These are phyloP conservation scores for Eristalinus aeneus DNA, from an alignment of 2,888 invertebrate genomes.

Conservation along the genomic window DNA sequence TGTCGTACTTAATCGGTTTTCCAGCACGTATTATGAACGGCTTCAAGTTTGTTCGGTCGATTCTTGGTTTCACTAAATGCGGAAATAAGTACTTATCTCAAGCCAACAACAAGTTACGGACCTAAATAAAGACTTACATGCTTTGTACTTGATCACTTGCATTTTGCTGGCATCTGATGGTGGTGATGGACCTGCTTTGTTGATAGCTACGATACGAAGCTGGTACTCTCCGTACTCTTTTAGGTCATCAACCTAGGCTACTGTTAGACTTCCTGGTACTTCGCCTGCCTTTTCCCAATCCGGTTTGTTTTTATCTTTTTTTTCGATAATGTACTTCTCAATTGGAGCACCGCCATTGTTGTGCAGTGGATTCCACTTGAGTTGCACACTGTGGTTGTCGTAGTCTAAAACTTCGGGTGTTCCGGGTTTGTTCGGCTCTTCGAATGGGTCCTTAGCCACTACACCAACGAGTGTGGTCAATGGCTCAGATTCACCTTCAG, in stretches of 20 bases:
- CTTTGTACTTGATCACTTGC: constrained; percentile 93
- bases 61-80: constrained; percentile 94
- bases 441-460: constrained; percentile 96
- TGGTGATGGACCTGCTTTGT: constrained; percentile 95
- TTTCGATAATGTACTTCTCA: constrained; percentile 95
- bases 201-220: constrained; percentile 94
- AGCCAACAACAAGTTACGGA: neutral
- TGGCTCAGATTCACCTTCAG: constrained; percentile 94
- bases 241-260: constrained; percentile 90
- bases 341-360: constrained; percentile 96
- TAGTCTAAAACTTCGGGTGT: constrained; percentile 95
- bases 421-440: constrained; percentile 93
- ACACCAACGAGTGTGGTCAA: constrained; percentile 89
- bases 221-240: constrained; percentile 96
- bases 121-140: constrained; percentile 84
- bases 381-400: constrained; percentile 95
- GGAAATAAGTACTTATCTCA: too few species aligned
- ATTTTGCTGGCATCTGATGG: constrained; percentile 95
- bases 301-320: constrained; percentile 91
- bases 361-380: constrained; percentile 94
- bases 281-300: constrained; percentile 96
- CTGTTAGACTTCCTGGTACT: constrained; percentile 87
- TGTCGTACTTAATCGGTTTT: constrained; percentile 94
- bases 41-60: constrained; percentile 96
- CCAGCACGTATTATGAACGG: constrained; percentile 94